Percentiles rank a stretch among this genome's conserved stretches.
Evolutionary conservation across 1,140 invertebrate genomes (phyloP).

Genomic region (Notospermus geniculatus): DNA sequence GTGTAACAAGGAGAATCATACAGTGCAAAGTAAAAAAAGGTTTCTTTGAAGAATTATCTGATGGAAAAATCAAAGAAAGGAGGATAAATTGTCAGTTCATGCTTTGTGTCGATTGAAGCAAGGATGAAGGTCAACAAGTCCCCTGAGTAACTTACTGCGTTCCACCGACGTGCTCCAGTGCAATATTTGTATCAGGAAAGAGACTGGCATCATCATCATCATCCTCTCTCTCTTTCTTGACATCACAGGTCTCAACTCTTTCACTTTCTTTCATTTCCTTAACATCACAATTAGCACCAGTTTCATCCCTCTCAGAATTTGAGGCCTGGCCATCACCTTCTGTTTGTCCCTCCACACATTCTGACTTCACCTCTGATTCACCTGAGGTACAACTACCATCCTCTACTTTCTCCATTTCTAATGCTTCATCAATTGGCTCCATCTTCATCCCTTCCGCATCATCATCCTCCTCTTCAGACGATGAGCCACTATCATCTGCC

Average conservation of each 20-base stretch:
- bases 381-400: conserved; percentile 13
- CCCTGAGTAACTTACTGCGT: conserved; percentile 54
- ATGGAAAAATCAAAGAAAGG: no score
- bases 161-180: conserved; percentile 52
- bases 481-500: conserved; percentile 12
- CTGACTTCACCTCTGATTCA: neutral
- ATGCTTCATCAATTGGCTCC: conserved; percentile 16
- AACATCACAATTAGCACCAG: neutral
- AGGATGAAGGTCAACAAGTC: no score
- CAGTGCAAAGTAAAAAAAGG: no score
- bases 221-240: neutral
- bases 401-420: conserved; percentile 5
- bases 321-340: neutral
- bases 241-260: neutral
- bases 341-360: conserved; percentile 10
- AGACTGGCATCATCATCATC: conserved; percentile 26
- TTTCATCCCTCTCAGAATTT: conserved; percentile 4
- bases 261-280: neutral
- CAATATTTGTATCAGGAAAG: conserved; percentile 63
- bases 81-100: no score
- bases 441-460: conserved; percentile 15
- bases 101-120: no score
- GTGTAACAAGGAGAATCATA: no score
- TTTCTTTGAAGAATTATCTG: no score
- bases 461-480: conserved; percentile 24